Conservation (phyloP, 2,113 vertebrate genomes). For the Phrynosoma platyrhinos region DNA sequence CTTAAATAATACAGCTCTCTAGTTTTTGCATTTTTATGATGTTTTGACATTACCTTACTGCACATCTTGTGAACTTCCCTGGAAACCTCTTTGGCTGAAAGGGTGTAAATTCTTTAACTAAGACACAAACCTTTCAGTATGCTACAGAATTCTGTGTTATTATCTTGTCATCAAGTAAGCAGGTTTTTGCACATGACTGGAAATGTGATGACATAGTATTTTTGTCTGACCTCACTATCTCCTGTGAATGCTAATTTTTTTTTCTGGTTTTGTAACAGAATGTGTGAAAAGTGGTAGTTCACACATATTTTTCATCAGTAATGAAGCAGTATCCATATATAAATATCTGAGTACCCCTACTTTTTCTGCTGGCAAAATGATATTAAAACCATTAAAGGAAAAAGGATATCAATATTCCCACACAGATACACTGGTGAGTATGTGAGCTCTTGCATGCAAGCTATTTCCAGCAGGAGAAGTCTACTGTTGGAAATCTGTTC, state of each 20-base stretch:
- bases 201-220: neutral
- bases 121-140: neutral
- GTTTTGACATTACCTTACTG: no score
- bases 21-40: neutral
- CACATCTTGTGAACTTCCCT: no score
- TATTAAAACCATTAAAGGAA: conserved; percentile 79
- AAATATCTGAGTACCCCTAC: conserved; percentile 73
- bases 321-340: conserved; percentile 68
- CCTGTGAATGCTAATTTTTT: conserved; percentile 24
- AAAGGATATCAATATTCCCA: conserved; percentile 79
- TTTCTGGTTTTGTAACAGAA: conserved; percentile 66
- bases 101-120: neutral
- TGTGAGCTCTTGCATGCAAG: conserved; percentile 2
- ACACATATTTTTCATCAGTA: conserved; percentile 45
- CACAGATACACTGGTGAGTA: conserved; percentile 78
- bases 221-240: neutral
- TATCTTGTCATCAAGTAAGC: neutral
- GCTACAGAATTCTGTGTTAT: neutral
- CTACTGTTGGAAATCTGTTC: neutral
- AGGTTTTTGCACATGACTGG: neutral
- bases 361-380: conserved; percentile 79
- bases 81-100: no score
- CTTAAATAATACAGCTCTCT: neutral
- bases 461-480: neutral
- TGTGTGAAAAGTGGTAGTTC: conserved; percentile 67